These are phyloP conservation scores for Alviniconcha strummeri DNA, from an alignment of 2,888 invertebrate species.

Conservation along the genomic window DNA sequence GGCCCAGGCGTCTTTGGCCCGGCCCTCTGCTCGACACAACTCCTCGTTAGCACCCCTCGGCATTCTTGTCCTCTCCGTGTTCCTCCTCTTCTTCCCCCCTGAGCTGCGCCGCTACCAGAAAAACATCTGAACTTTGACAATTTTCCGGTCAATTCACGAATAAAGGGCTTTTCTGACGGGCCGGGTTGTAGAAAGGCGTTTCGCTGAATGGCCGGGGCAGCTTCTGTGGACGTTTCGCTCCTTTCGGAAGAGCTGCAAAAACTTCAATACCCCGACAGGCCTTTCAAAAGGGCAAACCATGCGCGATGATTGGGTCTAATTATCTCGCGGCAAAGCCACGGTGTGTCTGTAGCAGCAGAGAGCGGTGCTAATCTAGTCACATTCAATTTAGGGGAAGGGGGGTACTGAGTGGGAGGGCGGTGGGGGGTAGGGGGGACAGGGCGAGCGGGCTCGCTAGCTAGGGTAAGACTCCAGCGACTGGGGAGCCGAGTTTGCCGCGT, in stretches of 20 bases:
- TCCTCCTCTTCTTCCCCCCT: background rate
- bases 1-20: constrained; percentile 16
- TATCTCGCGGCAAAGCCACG: constrained; percentile 23
- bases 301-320: constrained; percentile 36
- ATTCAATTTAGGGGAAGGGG: constrained; percentile 13
- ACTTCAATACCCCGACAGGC: constrained; percentile 25
- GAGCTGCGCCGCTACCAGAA: constrained; percentile 16
- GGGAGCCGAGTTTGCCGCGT: background rate
- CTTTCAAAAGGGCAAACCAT: constrained; percentile 26
- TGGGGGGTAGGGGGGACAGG: background rate
- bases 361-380: constrained; percentile 30
- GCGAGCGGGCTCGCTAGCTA: background rate
- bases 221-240: constrained; percentile 18
- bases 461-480: too few species aligned
- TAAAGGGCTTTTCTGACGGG: constrained; percentile 18
- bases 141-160: constrained; percentile 36
- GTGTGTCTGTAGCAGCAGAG: constrained; percentile 23
- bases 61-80: constrained; percentile 16
- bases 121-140: constrained; percentile 31
- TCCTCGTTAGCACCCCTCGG: constrained; percentile 27
- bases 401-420: background rate
- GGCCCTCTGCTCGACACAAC: background rate
- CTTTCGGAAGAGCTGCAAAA: constrained; percentile 18
- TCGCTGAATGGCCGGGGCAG: constrained; percentile 12
- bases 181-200: constrained; percentile 16